These are phyloP conservation scores for Nasua narica DNA, from an alignment of 2,797 vertebrate species.

Conservation along the genomic window DNA sequence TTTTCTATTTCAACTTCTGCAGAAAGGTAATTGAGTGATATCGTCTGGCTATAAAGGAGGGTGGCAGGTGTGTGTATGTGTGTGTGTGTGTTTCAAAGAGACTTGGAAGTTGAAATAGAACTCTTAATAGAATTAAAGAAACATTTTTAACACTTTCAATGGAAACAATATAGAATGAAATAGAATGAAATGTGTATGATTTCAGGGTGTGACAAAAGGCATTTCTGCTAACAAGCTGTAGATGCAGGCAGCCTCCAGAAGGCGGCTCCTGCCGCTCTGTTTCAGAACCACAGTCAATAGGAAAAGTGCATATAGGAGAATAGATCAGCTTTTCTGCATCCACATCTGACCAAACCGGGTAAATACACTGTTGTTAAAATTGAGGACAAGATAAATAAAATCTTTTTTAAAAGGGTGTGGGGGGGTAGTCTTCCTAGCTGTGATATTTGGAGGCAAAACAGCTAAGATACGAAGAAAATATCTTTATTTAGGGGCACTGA, in stretches of 20 bases:
- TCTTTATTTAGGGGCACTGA: neutral
- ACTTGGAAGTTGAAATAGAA: neutral
- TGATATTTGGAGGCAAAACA: neutral
- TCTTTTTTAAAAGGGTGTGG: no score
- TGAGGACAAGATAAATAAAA: neutral
- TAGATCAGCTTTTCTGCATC: neutral
- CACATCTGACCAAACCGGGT: neutral
- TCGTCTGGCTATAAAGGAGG: neutral
- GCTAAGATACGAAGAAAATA: neutral
- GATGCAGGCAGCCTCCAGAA: neutral
- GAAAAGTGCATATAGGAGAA: neutral
- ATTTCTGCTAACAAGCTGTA: neutral
- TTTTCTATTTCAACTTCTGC: conserved; percentile 8
- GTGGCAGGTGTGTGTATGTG: neutral
- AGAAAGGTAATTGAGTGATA: conserved; percentile 21
- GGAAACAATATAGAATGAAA: neutral
- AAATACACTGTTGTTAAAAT: neutral
- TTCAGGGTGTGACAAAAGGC: neutral
- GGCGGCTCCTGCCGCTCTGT: neutral
- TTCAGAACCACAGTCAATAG: neutral
- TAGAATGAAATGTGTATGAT: neutral
- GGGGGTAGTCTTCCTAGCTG: neutral
- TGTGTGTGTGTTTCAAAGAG: neutral
- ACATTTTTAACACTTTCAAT: neutral
- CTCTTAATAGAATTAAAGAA: neutral